Evolutionary conservation across 2,113 vertebrate genomes (phyloP).

Genomic region (Pygoscelis antarcticus): DNA sequence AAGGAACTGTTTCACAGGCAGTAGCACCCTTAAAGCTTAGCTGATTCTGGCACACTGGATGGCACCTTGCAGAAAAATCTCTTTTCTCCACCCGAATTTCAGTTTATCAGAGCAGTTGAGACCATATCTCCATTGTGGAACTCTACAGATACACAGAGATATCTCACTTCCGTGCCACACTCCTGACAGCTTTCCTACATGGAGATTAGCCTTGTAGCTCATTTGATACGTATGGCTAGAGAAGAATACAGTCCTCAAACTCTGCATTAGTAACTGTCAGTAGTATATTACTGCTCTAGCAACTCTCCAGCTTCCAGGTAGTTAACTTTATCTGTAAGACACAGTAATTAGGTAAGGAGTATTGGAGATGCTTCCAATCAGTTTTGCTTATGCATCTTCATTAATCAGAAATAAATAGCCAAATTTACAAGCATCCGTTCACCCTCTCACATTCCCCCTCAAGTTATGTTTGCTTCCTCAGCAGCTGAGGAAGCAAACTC

Average conservation of each 20-base stretch:
- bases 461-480: neutral
- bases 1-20: neutral
- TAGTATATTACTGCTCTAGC: neutral
- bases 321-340: neutral
- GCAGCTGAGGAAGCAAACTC: neutral
- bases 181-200: neutral
- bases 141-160: neutral
- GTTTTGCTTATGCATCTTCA: neutral
- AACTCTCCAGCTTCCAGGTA: neutral
- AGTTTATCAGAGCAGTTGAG: neutral
- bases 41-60: neutral
- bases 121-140: neutral
- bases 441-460: neutral
- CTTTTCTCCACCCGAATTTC: neutral
- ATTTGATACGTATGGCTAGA: neutral
- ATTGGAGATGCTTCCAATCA: neutral
- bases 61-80: neutral
- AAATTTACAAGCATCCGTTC: neutral
- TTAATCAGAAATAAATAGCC: neutral
- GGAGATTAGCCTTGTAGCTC: neutral
- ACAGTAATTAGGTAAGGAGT: neutral
- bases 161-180: neutral
- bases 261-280: neutral
- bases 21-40: neutral
- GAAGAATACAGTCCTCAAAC: neutral